A percentile compares a stretch with the other conserved stretches of the same genome.
These are phyloP conservation scores for Ernsta delagoae DNA, from an alignment of 2,888 invertebrate genomes.

Conservation along the genomic window DNA sequence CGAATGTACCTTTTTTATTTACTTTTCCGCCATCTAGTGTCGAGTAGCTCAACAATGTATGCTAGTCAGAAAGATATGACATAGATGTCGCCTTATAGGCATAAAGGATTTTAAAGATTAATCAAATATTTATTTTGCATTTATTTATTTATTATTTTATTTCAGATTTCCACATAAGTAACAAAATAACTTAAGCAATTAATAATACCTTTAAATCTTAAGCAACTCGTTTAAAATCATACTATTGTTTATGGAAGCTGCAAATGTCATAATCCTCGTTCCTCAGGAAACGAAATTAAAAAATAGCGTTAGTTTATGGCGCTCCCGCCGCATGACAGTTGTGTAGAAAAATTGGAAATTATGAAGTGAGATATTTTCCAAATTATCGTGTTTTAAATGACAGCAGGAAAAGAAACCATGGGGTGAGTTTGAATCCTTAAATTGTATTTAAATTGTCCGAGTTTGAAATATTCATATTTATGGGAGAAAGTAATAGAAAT, in stretches of 20 bases:
- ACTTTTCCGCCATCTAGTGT: not conserved
- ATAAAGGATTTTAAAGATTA: not conserved
- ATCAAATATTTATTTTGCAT: not conserved
- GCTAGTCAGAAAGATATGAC: not conserved
- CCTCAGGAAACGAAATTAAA: slow-evolving; percentile 28
- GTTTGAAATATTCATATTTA: not conserved
- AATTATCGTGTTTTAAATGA: slow-evolving; percentile 87
- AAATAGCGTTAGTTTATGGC: slow-evolving; percentile 47
- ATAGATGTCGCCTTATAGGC: not conserved
- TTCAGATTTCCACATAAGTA: no score
- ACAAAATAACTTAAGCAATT: no score
- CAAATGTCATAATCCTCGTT: slow-evolving; percentile 23
- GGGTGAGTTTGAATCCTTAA: slow-evolving; percentile 84
- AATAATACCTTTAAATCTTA: no score
- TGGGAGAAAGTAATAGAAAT: slow-evolving; percentile 49
- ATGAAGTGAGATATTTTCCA: slow-evolving; percentile 60
- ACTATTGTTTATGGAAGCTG: slow-evolving; percentile 31
- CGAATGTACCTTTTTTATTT: not conserved
- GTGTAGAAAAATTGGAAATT: slow-evolving; percentile 50
- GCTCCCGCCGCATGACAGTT: slow-evolving; percentile 50
- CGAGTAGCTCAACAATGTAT: not conserved
- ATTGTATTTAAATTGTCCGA: not conserved
- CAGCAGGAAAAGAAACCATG: slow-evolving; percentile 93
- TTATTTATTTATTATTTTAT: not conserved
- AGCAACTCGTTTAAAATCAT: no score